These are phyloP conservation scores for Pocota personata DNA, from an alignment of 2,888 invertebrate genomes.

Conservation along the genomic window DNA sequence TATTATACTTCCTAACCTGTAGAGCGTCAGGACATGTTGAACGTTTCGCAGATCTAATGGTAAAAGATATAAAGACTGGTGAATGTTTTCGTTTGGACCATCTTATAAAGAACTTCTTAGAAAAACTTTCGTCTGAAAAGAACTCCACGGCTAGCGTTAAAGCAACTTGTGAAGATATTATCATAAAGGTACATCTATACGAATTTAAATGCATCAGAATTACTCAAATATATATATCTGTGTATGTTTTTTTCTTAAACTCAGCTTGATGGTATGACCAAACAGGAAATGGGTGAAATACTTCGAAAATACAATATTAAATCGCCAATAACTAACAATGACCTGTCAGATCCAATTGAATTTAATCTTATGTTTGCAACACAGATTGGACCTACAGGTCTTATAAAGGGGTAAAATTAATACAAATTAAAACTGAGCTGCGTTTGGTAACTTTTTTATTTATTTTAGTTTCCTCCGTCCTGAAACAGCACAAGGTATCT, in stretches of 20 bases:
- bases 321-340: slow-evolving; percentile 97
- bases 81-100: slow-evolving; percentile 99
- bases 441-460: background rate
- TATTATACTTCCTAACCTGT: slow-evolving; percentile 71
- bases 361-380: slow-evolving; percentile 99
- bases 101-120: slow-evolving; percentile 96
- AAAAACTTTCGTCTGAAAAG: slow-evolving; percentile 93
- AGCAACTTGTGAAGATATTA: slow-evolving; percentile 80
- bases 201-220: background rate
- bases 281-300: slow-evolving; percentile 93
- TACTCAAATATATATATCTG: background rate
- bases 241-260: background rate
- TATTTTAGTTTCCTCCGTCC: slow-evolving; percentile 91
- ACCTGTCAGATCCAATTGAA: slow-evolving; percentile 96
- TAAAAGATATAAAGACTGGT: slow-evolving; percentile 97
- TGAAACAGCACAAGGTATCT: slow-evolving; percentile 99
- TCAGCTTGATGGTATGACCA: slow-evolving; percentile 94
- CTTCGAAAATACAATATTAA: slow-evolving; percentile 95
- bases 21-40: slow-evolving; percentile 99
- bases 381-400: slow-evolving; percentile 97
- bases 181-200: slow-evolving; percentile 76
- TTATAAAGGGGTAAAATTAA: slow-evolving; percentile 90
- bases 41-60: slow-evolving; percentile 99
- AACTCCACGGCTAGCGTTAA: slow-evolving; percentile 87
- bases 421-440: background rate